phyloP scores from a whole-genome alignment of 1,140 invertebrate genomes.

The Panagrolaimus sp. region DNA sequence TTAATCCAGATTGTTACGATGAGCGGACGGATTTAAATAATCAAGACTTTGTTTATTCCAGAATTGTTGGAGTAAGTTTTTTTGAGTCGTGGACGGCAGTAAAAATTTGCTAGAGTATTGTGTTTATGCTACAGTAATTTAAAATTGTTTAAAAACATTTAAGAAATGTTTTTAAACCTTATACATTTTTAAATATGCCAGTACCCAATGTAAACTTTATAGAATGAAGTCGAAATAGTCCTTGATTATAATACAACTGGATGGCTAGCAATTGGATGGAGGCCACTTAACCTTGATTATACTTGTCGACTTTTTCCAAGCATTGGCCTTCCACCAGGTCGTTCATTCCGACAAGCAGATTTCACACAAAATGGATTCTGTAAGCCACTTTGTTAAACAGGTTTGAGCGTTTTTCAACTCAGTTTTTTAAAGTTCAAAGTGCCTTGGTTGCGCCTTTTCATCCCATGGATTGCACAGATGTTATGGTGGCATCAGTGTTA shows the following conservation, averaged over 20 bases:
- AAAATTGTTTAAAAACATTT: too few relatives aligned
- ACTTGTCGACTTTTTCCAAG: conserved; percentile 42
- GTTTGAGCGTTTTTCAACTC: too few relatives aligned
- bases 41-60: conserved; percentile 29
- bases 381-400: too few relatives aligned
- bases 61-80: conserved; percentile 27
- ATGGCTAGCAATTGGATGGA: conserved; percentile 39
- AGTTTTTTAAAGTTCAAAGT: conserved; percentile 23
- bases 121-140: too few relatives aligned
- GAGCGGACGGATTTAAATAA: conserved; percentile 24
- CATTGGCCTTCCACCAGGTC: not conserved
- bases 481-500: conserved; percentile 36
- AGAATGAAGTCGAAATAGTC: conserved; percentile 40
- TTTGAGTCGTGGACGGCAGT: too few relatives aligned
- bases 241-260: conserved; percentile 34
- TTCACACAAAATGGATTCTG: conserved; percentile 25
- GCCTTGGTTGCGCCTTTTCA: conserved; percentile 34
- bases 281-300: conserved; percentile 35
- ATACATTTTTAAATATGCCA: too few relatives aligned
- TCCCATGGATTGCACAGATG: conserved; percentile 41
- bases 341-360: conserved; percentile 11
- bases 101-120: too few relatives aligned
- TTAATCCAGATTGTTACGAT: conserved; percentile 38
- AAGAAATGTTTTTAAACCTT: too few relatives aligned
- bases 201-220: not conserved